phyloP scores from a whole-genome alignment of 2,888 invertebrate species.

The Polymixis lichenea region DNA sequence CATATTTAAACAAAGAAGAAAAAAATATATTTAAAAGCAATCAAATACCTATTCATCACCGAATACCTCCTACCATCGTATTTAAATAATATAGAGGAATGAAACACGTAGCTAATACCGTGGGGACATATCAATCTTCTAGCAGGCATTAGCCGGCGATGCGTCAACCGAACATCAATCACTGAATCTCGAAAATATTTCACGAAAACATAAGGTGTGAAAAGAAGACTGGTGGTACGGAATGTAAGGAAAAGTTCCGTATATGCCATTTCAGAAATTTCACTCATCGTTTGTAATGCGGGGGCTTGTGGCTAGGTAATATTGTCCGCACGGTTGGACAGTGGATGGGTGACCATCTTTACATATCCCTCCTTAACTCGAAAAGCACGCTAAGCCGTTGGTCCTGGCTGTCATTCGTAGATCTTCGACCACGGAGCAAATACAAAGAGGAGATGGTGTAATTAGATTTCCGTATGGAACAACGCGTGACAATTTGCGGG shows the following conservation, averaged over 20 bases:
- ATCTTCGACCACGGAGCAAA: too few species aligned
- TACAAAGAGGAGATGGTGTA: too few species aligned
- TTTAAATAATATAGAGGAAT: conserved; percentile 72
- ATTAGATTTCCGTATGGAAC: too few species aligned
- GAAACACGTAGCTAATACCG: conserved; percentile 69
- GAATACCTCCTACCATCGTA: conserved; percentile 50
- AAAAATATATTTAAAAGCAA: conserved; percentile 49
- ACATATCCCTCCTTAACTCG: too few species aligned
- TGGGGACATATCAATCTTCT: conserved; percentile 84
- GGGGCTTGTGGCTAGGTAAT: too few species aligned
- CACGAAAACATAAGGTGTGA: conserved; percentile 79
- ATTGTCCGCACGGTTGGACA: too few species aligned
- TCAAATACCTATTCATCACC: conserved; percentile 68
- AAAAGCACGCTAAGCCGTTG: too few species aligned
- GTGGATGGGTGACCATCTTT: too few species aligned
- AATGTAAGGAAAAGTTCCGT: conserved; percentile 48
- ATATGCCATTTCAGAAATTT: not conserved
- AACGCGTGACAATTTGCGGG: too few species aligned
- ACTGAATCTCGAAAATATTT: conserved; percentile 79
- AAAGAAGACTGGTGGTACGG: conserved; percentile 52
- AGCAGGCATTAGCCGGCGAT: conserved; percentile 79
- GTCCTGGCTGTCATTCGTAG: too few species aligned
- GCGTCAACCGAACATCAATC: conserved; percentile 85
- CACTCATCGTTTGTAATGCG: too few species aligned
- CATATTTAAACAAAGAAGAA: conserved; percentile 16